A percentile compares a stretch with the other conserved stretches of the same genome.
Conservation (phyloP, 1,140 invertebrate species). For the Pogonognathellus flavescens region DNA sequence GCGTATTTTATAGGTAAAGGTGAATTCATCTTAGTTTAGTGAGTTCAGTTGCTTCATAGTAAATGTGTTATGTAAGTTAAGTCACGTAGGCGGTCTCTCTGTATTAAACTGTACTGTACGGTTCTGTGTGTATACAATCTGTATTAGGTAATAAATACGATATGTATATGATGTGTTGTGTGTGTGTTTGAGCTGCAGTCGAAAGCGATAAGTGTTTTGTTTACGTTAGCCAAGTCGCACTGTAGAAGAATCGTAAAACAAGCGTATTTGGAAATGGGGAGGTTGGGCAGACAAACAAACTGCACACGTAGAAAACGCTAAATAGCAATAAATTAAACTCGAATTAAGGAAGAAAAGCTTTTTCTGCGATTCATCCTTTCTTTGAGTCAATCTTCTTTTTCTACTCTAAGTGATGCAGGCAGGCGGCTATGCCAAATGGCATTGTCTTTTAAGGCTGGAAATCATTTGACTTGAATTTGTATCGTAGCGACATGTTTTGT, state of each 20-base stretch:
- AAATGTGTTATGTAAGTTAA: conserved; percentile 2
- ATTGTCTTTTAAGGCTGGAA: neutral
- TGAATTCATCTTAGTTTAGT: neutral
- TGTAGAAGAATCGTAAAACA: conserved; percentile 20
- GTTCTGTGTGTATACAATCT: neutral
- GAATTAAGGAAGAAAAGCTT: conserved; percentile 21
- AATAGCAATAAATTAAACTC: conserved; percentile 34
- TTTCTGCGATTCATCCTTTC: neutral
- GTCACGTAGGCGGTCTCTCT: conserved; percentile 33
- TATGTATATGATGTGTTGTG: neutral
- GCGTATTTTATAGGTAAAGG: neutral
- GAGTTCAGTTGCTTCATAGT: conserved; percentile 3
- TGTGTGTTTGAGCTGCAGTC: neutral
- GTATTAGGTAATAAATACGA: neutral
- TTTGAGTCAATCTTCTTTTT: neutral
- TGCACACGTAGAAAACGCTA: conserved; percentile 22
- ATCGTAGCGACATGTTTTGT: neutral
- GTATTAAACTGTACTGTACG: neutral
- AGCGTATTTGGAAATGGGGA: conserved; percentile 22
- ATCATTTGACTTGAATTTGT: neutral
- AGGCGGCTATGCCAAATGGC: neutral
- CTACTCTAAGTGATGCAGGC: neutral
- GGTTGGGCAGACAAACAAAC: neutral
- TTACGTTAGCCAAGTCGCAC: conserved; percentile 24
- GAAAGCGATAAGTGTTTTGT: conserved; percentile 34